Percentiles rank a stretch among this genome's conserved stretches.
Evolutionary conservation across 2,113 vertebrate genomes (phyloP).

Genomic region (Cervus canadensis): DNA sequence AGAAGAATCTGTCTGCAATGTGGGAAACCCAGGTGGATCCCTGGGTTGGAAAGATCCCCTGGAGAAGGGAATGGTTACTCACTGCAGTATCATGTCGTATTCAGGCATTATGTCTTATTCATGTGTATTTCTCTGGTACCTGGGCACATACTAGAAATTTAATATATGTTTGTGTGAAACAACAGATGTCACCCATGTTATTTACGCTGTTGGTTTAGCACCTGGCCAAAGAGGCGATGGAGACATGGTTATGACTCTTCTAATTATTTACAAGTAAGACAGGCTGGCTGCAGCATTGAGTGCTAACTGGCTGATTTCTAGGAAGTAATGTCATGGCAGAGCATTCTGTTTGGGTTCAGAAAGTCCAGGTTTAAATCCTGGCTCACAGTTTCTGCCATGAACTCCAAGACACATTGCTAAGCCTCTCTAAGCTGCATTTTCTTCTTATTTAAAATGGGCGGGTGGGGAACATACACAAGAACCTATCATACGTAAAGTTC

Average conservation of each 20-base stretch:
- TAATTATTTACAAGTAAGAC: background rate
- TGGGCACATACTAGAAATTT: background rate
- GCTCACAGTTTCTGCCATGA: background rate
- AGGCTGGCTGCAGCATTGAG: no score
- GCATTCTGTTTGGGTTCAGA: background rate
- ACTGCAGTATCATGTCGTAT: background rate
- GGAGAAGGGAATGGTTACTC: background rate
- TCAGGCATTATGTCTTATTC: background rate
- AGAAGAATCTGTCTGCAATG: background rate
- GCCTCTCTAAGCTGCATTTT: background rate
- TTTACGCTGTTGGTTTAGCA: background rate
- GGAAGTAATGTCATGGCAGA: fast-evolving
- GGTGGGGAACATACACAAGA: background rate
- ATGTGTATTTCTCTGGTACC: background rate
- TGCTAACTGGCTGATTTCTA: fast-evolving
- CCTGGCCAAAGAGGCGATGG: background rate
- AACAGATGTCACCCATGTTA: background rate
- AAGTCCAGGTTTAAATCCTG: background rate
- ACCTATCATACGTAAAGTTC: background rate
- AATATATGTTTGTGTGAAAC: background rate
- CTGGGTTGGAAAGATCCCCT: background rate
- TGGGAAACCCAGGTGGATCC: background rate
- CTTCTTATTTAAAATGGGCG: background rate
- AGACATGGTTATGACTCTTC: fast-evolving
- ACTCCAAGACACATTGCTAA: background rate